These are phyloP conservation scores for Sula dactylatra DNA, from an alignment of 2,113 vertebrate species.

Conservation along the genomic window DNA sequence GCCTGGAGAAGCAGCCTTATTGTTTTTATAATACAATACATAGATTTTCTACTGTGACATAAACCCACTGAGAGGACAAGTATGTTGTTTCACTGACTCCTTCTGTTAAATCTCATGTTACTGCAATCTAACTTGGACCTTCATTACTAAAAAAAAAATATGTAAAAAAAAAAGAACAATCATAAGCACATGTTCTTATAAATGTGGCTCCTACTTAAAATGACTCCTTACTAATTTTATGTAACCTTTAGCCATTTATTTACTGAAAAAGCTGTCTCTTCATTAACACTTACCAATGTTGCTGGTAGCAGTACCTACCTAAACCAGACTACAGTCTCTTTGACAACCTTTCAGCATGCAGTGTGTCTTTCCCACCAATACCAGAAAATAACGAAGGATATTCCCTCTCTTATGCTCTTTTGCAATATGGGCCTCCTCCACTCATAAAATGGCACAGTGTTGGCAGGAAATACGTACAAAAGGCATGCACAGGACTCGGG, in stretches of 20 bases:
- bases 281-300: neutral
- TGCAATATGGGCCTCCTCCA: neutral
- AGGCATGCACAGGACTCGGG: accelerated
- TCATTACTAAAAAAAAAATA: neutral
- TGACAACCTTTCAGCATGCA: neutral
- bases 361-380: neutral
- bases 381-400: neutral
- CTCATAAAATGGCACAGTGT: neutral
- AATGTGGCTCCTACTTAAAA: neutral
- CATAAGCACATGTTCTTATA: neutral
- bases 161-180: neutral
- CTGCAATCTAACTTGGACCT: neutral
- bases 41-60: neutral
- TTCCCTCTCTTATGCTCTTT: neutral
- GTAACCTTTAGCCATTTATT: neutral
- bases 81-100: neutral
- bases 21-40: neutral
- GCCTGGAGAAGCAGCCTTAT: neutral
- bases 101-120: neutral
- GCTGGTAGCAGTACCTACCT: neutral
- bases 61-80: neutral
- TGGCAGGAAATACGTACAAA: neutral
- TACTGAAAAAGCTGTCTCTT: neutral
- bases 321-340: neutral
- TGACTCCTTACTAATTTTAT: neutral